Evolutionary conservation across 2,113 vertebrate genomes (phyloP).

Genomic region (Furnarius figulus): DNA sequence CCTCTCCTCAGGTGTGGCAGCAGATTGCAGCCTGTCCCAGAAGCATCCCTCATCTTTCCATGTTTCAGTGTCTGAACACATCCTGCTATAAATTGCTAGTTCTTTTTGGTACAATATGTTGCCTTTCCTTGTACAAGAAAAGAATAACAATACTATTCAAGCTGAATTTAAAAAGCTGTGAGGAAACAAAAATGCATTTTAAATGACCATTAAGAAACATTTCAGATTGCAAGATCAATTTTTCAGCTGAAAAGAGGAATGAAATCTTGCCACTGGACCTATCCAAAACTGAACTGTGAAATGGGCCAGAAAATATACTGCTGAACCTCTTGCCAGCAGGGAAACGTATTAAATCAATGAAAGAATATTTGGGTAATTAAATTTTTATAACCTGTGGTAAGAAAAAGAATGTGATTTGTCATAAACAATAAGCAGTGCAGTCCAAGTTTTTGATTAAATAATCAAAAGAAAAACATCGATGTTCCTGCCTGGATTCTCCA

Average conservation of each 20-base stretch:
- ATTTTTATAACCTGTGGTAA: background rate
- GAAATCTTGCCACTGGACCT: background rate
- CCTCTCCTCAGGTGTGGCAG: background rate
- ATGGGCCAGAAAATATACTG: background rate
- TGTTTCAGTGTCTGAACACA: background rate
- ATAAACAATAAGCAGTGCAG: background rate
- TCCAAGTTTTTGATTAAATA: background rate
- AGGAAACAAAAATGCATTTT: slow-evolving; percentile 29
- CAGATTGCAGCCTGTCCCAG: background rate
- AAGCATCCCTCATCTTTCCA: background rate
- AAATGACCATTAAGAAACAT: slow-evolving; percentile 41
- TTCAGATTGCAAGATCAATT: slow-evolving; percentile 40
- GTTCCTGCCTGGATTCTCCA: background rate
- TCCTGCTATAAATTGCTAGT: background rate
- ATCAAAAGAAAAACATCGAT: background rate
- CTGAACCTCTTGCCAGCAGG: background rate
- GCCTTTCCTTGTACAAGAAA: background rate
- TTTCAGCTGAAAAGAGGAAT: background rate
- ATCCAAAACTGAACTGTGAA: background rate
- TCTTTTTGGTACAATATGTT: background rate
- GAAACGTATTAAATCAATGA: background rate
- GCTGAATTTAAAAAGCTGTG: slow-evolving; percentile 2
- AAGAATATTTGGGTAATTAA: slow-evolving; percentile 21
- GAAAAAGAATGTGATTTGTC: background rate
- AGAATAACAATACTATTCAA: background rate